Base-by-base conservation (phyloP, 2,113 vertebrate species). In the Tupaia chinensis region DNA sequence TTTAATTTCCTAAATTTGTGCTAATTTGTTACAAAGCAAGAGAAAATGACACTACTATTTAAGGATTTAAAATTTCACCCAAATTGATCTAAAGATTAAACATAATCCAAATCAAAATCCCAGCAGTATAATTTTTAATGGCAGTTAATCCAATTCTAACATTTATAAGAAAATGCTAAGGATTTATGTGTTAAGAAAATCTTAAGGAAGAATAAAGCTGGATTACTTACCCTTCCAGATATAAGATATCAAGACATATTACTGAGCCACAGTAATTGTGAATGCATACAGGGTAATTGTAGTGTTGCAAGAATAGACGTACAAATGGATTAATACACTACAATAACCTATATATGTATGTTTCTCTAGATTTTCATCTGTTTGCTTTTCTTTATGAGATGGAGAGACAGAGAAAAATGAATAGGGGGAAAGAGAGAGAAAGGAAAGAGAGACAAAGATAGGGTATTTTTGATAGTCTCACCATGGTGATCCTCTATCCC, bases 131-230 rank as follows among this genome's bases (percentile, higher is more conserved):
- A 44, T 78, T 72, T 19, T 0, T 29, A 80, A 78, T 73, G 9
- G 81, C n/a, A 82, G 86, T 90, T 23, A 90, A 60, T 12, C 0
- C 76, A 79, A 81, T 72, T 81, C 12, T 97, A 88, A 91, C 54
- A 73, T 73, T n/a, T 92, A 23, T 78, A 60, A 79, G 81, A 16
- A 87, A 93, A 84, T 83, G 32, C 2, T 84, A 72, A 69, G 54
- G 17, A 91, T 70, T 68, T 58, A 73, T 54, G 27, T 85, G 27
- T 61, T 32, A 68, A 89, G 11, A 15, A 86, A 66, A 82, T 72
- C 22, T 34, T 88, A 10, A 91, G 79, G 66, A 87, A 58, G 29
- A 76, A 69, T 78, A 83, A 86, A 92, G 20, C 61, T 82, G 22
- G 29, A 83, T 34, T 74, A 53, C 17, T 96, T 74, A 58, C 58